Conservation (phyloP, 2,888 invertebrate species). For the Drosophila mimetica region DNA sequence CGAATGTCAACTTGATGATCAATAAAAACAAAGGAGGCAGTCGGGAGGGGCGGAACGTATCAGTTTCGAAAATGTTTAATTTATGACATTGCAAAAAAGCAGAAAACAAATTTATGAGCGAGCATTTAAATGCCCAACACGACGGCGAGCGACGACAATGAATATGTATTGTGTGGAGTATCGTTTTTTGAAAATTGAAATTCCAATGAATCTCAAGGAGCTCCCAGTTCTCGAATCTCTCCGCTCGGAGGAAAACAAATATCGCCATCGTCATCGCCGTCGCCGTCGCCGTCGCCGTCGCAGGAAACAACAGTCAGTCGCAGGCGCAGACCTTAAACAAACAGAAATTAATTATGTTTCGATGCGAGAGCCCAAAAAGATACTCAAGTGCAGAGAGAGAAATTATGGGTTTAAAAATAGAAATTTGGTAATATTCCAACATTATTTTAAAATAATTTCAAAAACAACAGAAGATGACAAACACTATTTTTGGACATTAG, state of each 20-base stretch:
- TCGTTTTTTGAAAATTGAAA: slow-evolving; percentile 54
- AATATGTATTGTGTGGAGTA: slow-evolving; percentile 66
- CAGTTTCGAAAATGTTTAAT: slow-evolving; percentile 77
- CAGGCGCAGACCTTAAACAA: slow-evolving; percentile 73
- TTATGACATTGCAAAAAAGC: slow-evolving; percentile 69
- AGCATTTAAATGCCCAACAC: slow-evolving; percentile 70
- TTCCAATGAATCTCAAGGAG: slow-evolving; percentile 76
- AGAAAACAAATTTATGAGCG: slow-evolving; percentile 64
- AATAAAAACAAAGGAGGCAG: slow-evolving; percentile 53
- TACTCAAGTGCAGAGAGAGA: slow-evolving; percentile 3
- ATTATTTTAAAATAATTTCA: too few species aligned
- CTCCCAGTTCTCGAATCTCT: neutral
- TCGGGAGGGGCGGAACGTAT: slow-evolving; percentile 56
- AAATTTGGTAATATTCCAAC: neutral
- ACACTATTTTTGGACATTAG: too few species aligned
- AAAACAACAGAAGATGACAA: too few species aligned
- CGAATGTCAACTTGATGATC: slow-evolving; percentile 54
- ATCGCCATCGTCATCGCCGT: slow-evolving; percentile 37
- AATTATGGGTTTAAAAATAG: neutral
- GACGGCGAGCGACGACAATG: slow-evolving; percentile 55
- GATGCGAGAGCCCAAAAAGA: slow-evolving; percentile 55
- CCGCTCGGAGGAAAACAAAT: slow-evolving; percentile 39
- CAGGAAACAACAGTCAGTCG: slow-evolving; percentile 66
- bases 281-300: slow-evolving; percentile 32
- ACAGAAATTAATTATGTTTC: slow-evolving; percentile 80